These are phyloP conservation scores for Pterocles orientalis DNA, from an alignment of 2,113 vertebrate genomes.

Conservation along the genomic window DNA sequence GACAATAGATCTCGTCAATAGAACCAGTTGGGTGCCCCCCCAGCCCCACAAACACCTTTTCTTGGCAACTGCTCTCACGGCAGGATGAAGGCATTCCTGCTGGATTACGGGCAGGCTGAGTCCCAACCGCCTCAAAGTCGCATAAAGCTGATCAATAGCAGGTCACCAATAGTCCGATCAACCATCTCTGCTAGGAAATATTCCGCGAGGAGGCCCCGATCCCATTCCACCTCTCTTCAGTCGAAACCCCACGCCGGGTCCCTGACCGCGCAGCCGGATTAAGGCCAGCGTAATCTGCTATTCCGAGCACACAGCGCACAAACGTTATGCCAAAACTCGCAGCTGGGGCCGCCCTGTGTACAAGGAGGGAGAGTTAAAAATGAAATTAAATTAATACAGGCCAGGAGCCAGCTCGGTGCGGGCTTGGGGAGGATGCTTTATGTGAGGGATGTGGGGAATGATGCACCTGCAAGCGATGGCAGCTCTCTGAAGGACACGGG, in stretches of 20 bases:
- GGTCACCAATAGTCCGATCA: conserved; percentile 62
- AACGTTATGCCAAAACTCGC: not conserved
- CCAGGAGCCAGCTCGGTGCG: not conserved
- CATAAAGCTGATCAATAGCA: conserved; percentile 49
- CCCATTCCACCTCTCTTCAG: not conserved
- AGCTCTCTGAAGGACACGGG: not conserved
- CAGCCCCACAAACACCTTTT: not conserved
- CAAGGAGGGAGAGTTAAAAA: not conserved
- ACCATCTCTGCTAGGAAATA: conserved; percentile 41
- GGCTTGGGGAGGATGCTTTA: not conserved
- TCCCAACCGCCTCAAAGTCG: not conserved
- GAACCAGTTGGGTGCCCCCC: not conserved
- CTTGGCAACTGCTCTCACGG: not conserved
- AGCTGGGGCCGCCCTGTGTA: conserved; percentile 5
- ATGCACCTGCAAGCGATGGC: not conserved
- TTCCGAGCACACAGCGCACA: not conserved
- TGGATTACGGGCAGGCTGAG: conserved; percentile 29
- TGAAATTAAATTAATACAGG: not conserved
- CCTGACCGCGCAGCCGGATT: rapidly evolving
- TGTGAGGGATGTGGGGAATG: rapidly evolving
- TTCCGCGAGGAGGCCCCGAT: conserved; percentile 47
- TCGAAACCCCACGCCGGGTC: not conserved
- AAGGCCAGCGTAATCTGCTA: not conserved
- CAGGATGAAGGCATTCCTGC: conserved; percentile 18
- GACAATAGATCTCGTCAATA: not conserved